Evolutionary conservation across 2,797 vertebrate genomes (phyloP).

Genomic region (Masticophis lateralis): DNA sequence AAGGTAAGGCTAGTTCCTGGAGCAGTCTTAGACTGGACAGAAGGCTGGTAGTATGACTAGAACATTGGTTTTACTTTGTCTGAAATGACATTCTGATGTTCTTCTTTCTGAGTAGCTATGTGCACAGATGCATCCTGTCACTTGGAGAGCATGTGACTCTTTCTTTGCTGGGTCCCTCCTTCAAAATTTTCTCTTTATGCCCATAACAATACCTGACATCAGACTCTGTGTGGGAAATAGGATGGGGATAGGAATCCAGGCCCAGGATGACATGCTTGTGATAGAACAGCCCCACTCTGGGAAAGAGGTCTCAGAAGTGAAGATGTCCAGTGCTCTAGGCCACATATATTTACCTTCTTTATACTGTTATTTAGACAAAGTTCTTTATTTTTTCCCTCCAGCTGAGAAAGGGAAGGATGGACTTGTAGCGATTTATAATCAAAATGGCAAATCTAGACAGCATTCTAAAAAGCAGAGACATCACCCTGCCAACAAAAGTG

Average conservation of each 20-base stretch:
- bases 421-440: neutral
- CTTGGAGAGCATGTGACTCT: neutral
- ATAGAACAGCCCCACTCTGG: conserved; percentile 12
- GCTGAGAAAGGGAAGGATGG: conserved; percentile 16
- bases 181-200: neutral
- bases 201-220: neutral
- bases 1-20: neutral
- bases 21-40: neutral
- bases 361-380: conserved; percentile 39
- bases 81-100: neutral
- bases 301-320: conserved; percentile 16
- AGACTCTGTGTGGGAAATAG: neutral
- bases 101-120: neutral
- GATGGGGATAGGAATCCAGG: neutral
- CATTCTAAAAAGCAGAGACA: too few relatives aligned
- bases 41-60: neutral
- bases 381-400: conserved; percentile 1
- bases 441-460: neutral
- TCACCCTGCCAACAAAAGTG: too few relatives aligned
- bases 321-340: conserved; percentile 15
- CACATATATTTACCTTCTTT: conserved; percentile 24
- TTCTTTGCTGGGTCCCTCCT: neutral
- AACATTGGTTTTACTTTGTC: neutral
- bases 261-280: conserved; percentile 8
- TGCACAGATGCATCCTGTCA: neutral